Conservation (phyloP, 2,888 invertebrate species). For the Germaria angustata region DNA sequence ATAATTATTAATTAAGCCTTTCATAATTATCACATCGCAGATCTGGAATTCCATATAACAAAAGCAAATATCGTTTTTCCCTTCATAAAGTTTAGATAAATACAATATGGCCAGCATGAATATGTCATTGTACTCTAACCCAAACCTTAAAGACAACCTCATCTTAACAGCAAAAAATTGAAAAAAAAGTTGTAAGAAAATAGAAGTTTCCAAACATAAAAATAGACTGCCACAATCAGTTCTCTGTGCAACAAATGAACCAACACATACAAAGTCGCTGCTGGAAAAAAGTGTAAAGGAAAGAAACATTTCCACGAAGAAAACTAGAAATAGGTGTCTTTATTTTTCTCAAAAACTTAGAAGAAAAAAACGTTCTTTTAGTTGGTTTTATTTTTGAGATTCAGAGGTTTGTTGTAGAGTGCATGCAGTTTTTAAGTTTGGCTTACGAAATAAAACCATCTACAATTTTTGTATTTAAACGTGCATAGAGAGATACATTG, state of each 20-base stretch:
- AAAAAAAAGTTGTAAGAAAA: background rate
- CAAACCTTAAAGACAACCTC: slow-evolving; percentile 61
- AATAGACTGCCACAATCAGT: slow-evolving; percentile 46
- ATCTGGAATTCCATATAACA: background rate
- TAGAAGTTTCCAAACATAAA: slow-evolving; percentile 48
- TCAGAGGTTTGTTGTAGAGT: slow-evolving; percentile 17
- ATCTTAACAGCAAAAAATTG: background rate
- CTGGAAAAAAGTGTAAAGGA: slow-evolving; percentile 31
- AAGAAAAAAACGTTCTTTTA: slow-evolving; percentile 29
- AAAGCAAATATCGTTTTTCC: background rate
- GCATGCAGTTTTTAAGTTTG: slow-evolving; percentile 41
- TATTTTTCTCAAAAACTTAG: slow-evolving; percentile 12
- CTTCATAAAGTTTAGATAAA: slow-evolving; percentile 27
- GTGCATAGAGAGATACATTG: too few relatives aligned
- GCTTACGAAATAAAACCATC: background rate
- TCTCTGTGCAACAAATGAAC: slow-evolving; percentile 14
- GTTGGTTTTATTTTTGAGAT: slow-evolving; percentile 34
- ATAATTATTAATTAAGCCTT: background rate
- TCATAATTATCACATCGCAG: background rate
- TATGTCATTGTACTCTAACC: slow-evolving; percentile 69
- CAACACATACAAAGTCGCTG: background rate
- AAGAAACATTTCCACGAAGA: slow-evolving; percentile 50
- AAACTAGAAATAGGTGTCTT: slow-evolving; percentile 57
- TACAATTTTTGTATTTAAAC: background rate
- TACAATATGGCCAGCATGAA: slow-evolving; percentile 53